phyloP scores from a whole-genome alignment of 2,113 vertebrate species.

The Chiloscyllium plagiosum region DNA sequence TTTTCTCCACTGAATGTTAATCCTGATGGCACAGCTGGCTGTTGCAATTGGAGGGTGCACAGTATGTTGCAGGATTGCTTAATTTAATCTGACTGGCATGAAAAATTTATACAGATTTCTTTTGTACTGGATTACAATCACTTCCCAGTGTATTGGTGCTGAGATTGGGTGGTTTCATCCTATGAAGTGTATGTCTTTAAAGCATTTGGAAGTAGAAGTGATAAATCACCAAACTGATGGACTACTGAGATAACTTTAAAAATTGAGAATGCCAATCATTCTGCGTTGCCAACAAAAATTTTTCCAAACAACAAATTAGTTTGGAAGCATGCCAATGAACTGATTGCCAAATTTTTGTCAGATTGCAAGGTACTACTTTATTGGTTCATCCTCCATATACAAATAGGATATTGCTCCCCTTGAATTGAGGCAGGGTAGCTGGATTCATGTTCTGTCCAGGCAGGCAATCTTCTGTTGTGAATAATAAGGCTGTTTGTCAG shows the following conservation, averaged over 20 bases:
- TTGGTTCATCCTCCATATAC: not conserved
- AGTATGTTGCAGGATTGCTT: not conserved
- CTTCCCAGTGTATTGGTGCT: not conserved
- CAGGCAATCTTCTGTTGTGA: not conserved
- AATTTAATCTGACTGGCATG: not conserved
- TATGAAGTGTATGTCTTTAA: not conserved
- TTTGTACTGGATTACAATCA: not conserved
- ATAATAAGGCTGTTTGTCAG: not conserved
- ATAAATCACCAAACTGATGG: not conserved
- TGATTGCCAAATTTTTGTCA: not conserved
- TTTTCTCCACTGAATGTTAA: not conserved
- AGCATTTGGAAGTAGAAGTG: not conserved
- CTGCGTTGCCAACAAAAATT: no score
- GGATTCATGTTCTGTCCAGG: not conserved
- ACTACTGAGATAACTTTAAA: not conserved
- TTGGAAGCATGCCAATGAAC: not conserved
- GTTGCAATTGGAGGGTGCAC: not conserved
- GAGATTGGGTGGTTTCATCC: not conserved
- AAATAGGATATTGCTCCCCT: not conserved
- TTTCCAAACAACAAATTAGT: not conserved
- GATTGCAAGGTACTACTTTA: not conserved
- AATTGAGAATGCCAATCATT: not conserved
- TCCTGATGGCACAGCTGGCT: not conserved
- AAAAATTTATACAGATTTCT: not conserved
- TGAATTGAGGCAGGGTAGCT: not conserved